These are phyloP conservation scores for Melozone crissalis DNA, from an alignment of 2,113 vertebrate genomes.

Conservation along the genomic window DNA sequence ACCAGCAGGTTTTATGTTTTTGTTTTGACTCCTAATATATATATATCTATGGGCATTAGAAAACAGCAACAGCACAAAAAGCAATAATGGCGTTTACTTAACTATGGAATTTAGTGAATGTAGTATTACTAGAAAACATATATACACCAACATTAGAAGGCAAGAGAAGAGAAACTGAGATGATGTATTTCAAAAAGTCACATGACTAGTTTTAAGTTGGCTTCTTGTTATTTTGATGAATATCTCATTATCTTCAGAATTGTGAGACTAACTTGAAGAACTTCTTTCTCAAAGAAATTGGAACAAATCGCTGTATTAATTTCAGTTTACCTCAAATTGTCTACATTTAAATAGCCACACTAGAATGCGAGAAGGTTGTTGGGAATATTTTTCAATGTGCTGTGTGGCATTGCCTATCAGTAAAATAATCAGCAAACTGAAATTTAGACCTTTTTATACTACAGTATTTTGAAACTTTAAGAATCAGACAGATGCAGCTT, in stretches of 20 bases:
- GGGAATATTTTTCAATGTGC: not conserved
- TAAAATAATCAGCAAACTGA: not conserved
- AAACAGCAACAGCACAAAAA: not conserved
- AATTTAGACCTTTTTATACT: not conserved
- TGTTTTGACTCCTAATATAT: not conserved
- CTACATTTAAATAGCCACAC: not conserved
- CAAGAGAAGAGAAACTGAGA: not conserved
- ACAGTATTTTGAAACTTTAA: not conserved
- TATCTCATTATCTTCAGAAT: not conserved
- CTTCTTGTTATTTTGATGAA: not conserved
- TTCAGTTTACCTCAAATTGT: not conserved
- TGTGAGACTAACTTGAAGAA: not conserved
- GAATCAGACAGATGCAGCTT: not conserved
- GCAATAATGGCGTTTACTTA: not conserved
- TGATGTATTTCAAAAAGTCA: not conserved
- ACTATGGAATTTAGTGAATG: not conserved
- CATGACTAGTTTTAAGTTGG: not conserved
- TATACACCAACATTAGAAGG: fast-evolving
- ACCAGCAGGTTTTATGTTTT: fast-evolving
- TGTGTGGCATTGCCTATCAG: not conserved
- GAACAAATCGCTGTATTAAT: not conserved
- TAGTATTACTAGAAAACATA: not conserved
- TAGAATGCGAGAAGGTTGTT: not conserved
- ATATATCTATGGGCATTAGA: not conserved
- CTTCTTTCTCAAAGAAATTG: not conserved